Conservation (phyloP, 2,888 invertebrate species). For the Schizaphis graminum region DNA sequence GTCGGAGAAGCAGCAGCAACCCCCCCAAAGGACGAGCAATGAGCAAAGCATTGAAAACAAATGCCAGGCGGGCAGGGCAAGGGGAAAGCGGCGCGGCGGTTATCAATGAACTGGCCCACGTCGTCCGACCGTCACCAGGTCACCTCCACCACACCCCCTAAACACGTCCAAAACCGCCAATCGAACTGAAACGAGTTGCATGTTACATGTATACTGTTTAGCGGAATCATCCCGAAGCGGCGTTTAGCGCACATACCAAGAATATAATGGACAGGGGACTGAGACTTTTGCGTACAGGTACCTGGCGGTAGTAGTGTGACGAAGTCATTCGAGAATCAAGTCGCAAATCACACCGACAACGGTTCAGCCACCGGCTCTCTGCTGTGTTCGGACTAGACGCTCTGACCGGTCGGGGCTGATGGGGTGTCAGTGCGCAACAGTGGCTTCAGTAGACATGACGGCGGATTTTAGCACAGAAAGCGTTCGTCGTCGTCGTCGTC, state of each 20-base stretch:
- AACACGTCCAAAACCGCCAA: background rate
- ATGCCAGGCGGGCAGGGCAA: background rate
- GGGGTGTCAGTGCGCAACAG: background rate
- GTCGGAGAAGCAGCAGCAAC: background rate
- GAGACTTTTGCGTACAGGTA: background rate
- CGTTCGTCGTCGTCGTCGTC: background rate
- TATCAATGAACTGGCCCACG: slow-evolving; percentile 26
- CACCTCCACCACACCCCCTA: background rate
- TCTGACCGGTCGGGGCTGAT: background rate
- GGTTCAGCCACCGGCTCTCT: background rate
- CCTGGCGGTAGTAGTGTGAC: slow-evolving; percentile 9
- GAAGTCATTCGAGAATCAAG: slow-evolving; percentile 49
- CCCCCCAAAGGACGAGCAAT: background rate
- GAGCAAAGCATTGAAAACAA: background rate
- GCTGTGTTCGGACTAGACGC: background rate
- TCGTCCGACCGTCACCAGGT: background rate
- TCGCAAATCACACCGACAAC: background rate
- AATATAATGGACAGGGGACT: background rate
- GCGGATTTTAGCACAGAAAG: background rate
- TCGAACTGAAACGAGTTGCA: background rate
- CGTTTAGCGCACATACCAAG: background rate
- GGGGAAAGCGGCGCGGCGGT: slow-evolving; percentile 1
- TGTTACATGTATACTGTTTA: background rate
- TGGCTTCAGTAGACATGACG: background rate
- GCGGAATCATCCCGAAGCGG: background rate